These are phyloP conservation scores for Mixornis gularis DNA, from an alignment of 2,113 vertebrate genomes.

Conservation along the genomic window DNA sequence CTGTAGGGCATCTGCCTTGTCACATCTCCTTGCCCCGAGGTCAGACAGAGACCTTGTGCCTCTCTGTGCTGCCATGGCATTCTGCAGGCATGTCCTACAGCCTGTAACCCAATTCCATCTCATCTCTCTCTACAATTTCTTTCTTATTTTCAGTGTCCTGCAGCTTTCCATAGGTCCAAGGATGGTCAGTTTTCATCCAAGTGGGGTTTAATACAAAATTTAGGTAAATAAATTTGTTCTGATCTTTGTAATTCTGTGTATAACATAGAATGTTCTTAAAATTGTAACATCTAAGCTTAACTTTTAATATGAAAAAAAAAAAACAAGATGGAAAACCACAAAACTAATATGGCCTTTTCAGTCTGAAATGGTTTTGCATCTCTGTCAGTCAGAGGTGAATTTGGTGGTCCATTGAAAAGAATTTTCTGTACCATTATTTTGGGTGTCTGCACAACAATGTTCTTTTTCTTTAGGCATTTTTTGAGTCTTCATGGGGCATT, in stretches of 20 bases:
- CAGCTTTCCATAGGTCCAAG: background rate
- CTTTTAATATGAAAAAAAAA: background rate
- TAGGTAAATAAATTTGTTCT: background rate
- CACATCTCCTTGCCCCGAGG: accelerated
- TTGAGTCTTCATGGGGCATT: background rate
- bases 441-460: background rate
- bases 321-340: background rate
- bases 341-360: background rate
- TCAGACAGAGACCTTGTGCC: background rate
- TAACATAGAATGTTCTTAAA: background rate
- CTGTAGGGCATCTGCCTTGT: accelerated
- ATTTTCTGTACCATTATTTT: background rate
- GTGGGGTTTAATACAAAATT: background rate
- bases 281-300: background rate
- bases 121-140: background rate
- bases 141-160: background rate
- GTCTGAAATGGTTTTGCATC: background rate
- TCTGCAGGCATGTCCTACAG: accelerated
- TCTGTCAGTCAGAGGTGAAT: background rate
- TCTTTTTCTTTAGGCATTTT: background rate
- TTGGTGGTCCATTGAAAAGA: background rate
- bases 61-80: background rate
- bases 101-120: background rate
- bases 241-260: background rate
- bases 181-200: background rate